Evolutionary conservation across 2,888 invertebrate genomes (phyloP).

Genomic region (Scaptomyza tumidula): DNA sequence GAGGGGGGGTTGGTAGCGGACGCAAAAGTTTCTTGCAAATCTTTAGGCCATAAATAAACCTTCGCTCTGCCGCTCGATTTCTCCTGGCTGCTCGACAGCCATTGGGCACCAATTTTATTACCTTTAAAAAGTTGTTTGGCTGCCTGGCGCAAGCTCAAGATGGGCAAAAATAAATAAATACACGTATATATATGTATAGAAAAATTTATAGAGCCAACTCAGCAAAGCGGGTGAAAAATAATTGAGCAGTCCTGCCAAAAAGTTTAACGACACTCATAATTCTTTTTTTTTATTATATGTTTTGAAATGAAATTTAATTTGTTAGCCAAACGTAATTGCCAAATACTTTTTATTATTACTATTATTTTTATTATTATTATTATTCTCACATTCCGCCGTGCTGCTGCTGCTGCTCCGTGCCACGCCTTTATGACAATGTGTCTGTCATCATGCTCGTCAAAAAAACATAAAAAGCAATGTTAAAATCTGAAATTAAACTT

Average conservation of each 20-base stretch:
- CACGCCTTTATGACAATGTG: not conserved
- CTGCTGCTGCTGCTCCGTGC: too few species aligned
- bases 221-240: conserved; percentile 56
- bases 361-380: conserved; percentile 12
- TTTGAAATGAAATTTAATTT: conserved; percentile 66
- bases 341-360: conserved; percentile 31
- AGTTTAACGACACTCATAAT: conserved; percentile 57
- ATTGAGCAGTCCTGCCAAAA: conserved; percentile 60
- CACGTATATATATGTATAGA: not conserved
- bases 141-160: conserved; percentile 9
- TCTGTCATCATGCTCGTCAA: conserved; percentile 27
- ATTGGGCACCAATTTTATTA: conserved; percentile 63
- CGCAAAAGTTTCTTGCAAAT: conserved; percentile 52
- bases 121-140: conserved; percentile 55
- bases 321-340: conserved; percentile 56
- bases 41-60: conserved; percentile 68
- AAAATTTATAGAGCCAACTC: conserved; percentile 57
- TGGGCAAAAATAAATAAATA: conserved; percentile 25
- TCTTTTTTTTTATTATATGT: conserved; percentile 59
- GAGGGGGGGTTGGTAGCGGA: not conserved
- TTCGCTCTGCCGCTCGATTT: not conserved
- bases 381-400: not conserved
- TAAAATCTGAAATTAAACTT: conserved; percentile 56
- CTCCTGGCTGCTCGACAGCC: not conserved
- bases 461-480: conserved; percentile 7